These are phyloP conservation scores for Napeogenes inachia DNA, from an alignment of 2,888 invertebrate genomes.

Conservation along the genomic window DNA sequence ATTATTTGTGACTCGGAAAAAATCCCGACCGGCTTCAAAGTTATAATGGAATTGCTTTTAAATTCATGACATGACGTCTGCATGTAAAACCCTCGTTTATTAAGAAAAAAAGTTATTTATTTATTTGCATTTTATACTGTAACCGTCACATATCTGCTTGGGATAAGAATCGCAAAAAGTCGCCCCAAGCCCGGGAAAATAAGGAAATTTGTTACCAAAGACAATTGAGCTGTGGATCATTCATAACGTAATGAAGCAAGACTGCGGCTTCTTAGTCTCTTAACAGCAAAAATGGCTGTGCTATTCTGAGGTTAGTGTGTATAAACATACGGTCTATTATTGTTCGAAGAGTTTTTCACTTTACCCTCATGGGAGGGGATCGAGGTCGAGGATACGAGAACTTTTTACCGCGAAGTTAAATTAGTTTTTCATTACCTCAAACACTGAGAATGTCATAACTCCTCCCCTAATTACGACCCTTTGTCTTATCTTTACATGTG, in stretches of 20 bases:
- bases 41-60: slow-evolving; percentile 71
- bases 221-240: slow-evolving; percentile 36
- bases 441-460: slow-evolving; percentile 46
- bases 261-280: slow-evolving; percentile 12
- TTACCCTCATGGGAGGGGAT: slow-evolving; percentile 8
- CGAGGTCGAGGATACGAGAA: slow-evolving; percentile 31
- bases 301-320: slow-evolving; percentile 9
- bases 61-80: slow-evolving; percentile 54
- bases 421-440: slow-evolving; percentile 56
- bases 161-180: slow-evolving; percentile 30
- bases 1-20: slow-evolving; percentile 58
- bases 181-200: slow-evolving; percentile 39
- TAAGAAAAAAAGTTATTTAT: slow-evolving; percentile 24
- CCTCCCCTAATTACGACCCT: slow-evolving; percentile 46
- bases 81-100: slow-evolving; percentile 47
- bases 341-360: slow-evolving; percentile 12
- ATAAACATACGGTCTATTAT: slow-evolving; percentile 21
- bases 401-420: slow-evolving; percentile 50
- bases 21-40: slow-evolving; percentile 54
- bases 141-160: slow-evolving; percentile 22
- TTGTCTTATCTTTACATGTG: slow-evolving; percentile 53
- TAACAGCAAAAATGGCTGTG: slow-evolving; percentile 11
- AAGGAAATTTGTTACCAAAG: slow-evolving; percentile 42
- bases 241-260: slow-evolving; percentile 43
- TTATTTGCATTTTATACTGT: slow-evolving; percentile 13